Evolutionary conservation across 2,888 invertebrate genomes (phyloP), one percentile per base, ranked within the genome.

Genomic region (Metacarcinus magister): DNA sequence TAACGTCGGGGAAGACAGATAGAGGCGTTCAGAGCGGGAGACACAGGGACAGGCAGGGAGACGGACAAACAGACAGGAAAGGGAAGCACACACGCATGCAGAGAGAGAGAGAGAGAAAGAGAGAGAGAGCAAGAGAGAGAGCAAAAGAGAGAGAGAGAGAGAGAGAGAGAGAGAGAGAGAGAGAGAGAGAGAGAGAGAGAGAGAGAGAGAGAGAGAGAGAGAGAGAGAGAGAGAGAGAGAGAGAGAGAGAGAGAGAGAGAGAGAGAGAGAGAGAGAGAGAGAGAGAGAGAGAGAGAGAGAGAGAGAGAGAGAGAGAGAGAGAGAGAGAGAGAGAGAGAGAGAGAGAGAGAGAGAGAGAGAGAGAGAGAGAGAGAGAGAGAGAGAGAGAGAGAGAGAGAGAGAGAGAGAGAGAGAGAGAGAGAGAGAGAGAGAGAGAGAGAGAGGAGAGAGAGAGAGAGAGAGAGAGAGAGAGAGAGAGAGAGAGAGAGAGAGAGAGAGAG

Each of bases 401-500:
- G 54, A 54, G 54, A 75, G 28, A 75, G n/a, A 75, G 8, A 75
- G n/a, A 28, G n/a, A 75, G 5, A 75, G 28, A 75, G 28, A 75
- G 28, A 75, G 28, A 23, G 75, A 75, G 75, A 75, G 75, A 54
- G 54, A 54, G 54, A 54, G 54, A 75, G 28, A 75, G n/a, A 75
- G 8, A 75, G 8, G n/a, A 28, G n/a, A 75, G 5, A 75, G 28
- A 75, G 28, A 75, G 28, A 75, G 28, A 23, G 75, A 75, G 75
- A 75, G 75, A 39, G 39, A 39, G 39, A 39, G 39, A 39, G 39
- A 39, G 39, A 90, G 19, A 90, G 90, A 90, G 90, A 90, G 90
- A 90, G 90, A 90, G 90, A 90, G 90, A 90, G 90, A 89, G 90
- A 89, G 90, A 90, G 90, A 90, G 90, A 90, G 90, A 90, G 90